Evolutionary conservation across 1,140 invertebrate species (phyloP).

Genomic region (Vollenhovia emeryi): DNA sequence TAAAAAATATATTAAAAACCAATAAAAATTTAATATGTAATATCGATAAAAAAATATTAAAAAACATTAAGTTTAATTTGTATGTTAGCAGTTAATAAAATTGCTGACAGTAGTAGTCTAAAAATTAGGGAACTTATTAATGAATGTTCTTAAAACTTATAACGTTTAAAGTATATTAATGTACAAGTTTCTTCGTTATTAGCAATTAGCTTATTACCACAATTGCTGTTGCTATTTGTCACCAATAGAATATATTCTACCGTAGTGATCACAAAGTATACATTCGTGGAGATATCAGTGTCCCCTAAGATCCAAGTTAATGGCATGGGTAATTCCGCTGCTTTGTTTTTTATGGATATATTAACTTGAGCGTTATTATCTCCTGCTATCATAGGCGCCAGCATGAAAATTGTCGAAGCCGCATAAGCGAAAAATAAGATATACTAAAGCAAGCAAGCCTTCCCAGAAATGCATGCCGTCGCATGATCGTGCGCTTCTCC

Average conservation of each 20-base stretch:
- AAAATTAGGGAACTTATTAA: neutral
- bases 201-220: constrained; percentile 41
- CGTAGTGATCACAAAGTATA: neutral
- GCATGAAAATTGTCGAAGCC: neutral
- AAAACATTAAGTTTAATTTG: neutral
- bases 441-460: neutral
- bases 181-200: neutral
- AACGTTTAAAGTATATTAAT: neutral
- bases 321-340: constrained; percentile 18
- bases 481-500: constrained; percentile 6
- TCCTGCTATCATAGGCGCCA: neutral
- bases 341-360: neutral
- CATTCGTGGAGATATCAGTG: neutral
- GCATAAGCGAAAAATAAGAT: neutral
- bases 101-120: neutral
- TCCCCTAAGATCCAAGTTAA: neutral
- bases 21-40: no score
- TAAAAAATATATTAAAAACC: no score
- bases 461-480: constrained; percentile 28
- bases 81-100: neutral
- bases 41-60: neutral
- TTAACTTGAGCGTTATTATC: neutral
- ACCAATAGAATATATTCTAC: neutral
- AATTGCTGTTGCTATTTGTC: constrained; percentile 24
- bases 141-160: neutral